Percentiles rank a stretch among this genome's conserved stretches.
phyloP scores from a whole-genome alignment of 1,140 invertebrate species.

The Pristionchus pacificus region DNA sequence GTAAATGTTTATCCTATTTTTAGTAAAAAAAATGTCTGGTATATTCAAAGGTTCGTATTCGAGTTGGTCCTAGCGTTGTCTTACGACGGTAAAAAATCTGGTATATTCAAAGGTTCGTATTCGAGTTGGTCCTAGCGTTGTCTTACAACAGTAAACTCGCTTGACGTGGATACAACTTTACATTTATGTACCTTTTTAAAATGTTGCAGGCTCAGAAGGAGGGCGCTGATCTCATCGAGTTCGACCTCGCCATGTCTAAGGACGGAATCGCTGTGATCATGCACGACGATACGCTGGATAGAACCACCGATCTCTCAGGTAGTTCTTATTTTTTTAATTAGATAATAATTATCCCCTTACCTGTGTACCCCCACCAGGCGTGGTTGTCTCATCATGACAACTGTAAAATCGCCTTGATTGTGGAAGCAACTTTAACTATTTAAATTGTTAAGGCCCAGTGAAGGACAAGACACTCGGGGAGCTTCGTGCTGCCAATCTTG shows the following conservation, averaged over 20 bases:
- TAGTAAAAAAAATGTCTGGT: constrained; percentile 1
- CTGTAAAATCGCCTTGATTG: constrained; percentile 58
- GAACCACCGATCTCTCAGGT: constrained; percentile 61
- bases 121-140: too few relatives aligned
- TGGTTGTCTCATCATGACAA: not conserved
- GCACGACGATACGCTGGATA: constrained; percentile 70
- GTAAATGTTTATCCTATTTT: not conserved
- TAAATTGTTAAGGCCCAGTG: constrained; percentile 68
- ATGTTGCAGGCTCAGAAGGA: constrained; percentile 60
- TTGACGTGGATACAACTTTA: too few relatives aligned
- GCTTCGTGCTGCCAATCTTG: constrained; percentile 66
- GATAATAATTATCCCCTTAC: too few relatives aligned
- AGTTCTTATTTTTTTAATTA: not conserved
- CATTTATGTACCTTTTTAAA: too few relatives aligned
- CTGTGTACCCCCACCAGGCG: not conserved
- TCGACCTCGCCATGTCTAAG: constrained; percentile 71
- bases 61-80: too few relatives aligned
- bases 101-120: too few relatives aligned
- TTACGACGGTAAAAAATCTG: too few relatives aligned
- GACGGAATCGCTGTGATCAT: constrained; percentile 72
- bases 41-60: not conserved
- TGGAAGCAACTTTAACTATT: too few relatives aligned
- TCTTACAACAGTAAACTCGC: too few relatives aligned
- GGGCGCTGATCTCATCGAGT: constrained; percentile 71
- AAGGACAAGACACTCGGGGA: constrained; percentile 66